phyloP scores from a whole-genome alignment of 1,140 invertebrate genomes.

The Drosophila parabipectinata region DNA sequence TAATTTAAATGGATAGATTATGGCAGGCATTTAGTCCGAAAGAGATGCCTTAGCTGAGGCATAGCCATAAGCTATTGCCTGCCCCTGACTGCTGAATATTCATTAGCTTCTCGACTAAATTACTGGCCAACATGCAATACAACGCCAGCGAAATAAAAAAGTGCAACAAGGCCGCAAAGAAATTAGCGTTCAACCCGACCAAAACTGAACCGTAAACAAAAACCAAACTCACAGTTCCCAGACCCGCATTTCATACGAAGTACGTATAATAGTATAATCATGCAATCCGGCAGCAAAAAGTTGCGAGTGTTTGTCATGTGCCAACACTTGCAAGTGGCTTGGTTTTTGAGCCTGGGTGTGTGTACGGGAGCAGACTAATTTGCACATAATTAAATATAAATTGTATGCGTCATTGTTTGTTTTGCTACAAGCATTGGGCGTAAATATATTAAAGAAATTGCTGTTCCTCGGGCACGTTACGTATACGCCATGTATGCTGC shows the following conservation, averaged over 20 bases:
- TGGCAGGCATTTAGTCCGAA: conserved; percentile 18
- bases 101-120: conserved; percentile 38
- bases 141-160: conserved; percentile 4
- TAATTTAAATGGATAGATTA: conserved; percentile 51
- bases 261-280: conserved; percentile 16
- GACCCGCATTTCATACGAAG: conserved; percentile 45
- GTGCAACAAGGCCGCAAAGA: conserved; percentile 40
- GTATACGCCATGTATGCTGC: conserved; percentile 63
- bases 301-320: conserved; percentile 81
- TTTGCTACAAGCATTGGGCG: conserved; percentile 77
- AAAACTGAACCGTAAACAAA: conserved; percentile 47
- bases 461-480: conserved; percentile 50
- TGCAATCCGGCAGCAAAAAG: conserved; percentile 55
- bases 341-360: conserved; percentile 44
- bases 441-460: conserved; percentile 83
- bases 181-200: conserved; percentile 49
- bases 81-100: conserved; percentile 41
- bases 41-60: conserved; percentile 17
- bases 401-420: conserved; percentile 77
- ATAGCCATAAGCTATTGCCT: conserved; percentile 37
- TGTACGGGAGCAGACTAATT: conserved; percentile 60
- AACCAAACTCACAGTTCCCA: conserved; percentile 26
- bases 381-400: conserved; percentile 83
- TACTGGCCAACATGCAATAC: conserved; percentile 41
- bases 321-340: conserved; percentile 72